phyloP scores from a whole-genome alignment of 1,140 invertebrate species.

The Samia ricini region DNA sequence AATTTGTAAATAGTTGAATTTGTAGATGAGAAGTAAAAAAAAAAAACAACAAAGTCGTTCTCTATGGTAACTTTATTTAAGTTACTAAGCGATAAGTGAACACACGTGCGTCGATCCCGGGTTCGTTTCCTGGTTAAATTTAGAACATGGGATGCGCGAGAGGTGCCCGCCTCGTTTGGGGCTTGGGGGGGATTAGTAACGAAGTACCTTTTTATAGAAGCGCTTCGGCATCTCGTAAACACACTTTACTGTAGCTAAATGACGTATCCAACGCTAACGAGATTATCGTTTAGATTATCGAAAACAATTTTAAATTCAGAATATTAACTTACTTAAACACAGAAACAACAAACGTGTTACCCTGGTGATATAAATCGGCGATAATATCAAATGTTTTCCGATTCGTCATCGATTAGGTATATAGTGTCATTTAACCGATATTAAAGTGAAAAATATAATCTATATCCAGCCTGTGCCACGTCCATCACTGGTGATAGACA shows the following conservation, averaged over 20 bases:
- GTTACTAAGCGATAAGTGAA: conserved; percentile 60
- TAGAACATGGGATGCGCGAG: conserved; percentile 36
- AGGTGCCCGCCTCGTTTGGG: conserved; percentile 20
- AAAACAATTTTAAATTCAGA: not conserved
- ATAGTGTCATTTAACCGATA: too few species aligned
- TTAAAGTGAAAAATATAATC: not conserved
- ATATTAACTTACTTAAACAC: not conserved
- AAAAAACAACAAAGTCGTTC: conserved; percentile 35
- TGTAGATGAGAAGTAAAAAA: not conserved
- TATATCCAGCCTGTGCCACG: not conserved
- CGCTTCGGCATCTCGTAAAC: conserved; percentile 55
- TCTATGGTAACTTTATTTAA: conserved; percentile 50
- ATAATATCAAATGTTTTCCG: not conserved
- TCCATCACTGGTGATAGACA: conserved; percentile 26
- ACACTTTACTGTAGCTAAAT: conserved; percentile 37
- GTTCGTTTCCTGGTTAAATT: conserved; percentile 67
- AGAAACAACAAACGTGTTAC: not conserved
- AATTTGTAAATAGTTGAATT: too few species aligned
- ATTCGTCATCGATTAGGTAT: too few species aligned
- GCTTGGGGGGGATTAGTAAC: conserved; percentile 51
- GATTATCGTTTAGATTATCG: conserved; percentile 6
- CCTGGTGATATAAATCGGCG: not conserved
- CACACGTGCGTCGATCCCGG: conserved; percentile 59
- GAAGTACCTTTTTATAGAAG: conserved; percentile 72
- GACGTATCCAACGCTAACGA: conserved; percentile 50